Evolutionary conservation across 2,797 vertebrate genomes (phyloP).

Genomic region (Gymnopithys bicolor): DNA sequence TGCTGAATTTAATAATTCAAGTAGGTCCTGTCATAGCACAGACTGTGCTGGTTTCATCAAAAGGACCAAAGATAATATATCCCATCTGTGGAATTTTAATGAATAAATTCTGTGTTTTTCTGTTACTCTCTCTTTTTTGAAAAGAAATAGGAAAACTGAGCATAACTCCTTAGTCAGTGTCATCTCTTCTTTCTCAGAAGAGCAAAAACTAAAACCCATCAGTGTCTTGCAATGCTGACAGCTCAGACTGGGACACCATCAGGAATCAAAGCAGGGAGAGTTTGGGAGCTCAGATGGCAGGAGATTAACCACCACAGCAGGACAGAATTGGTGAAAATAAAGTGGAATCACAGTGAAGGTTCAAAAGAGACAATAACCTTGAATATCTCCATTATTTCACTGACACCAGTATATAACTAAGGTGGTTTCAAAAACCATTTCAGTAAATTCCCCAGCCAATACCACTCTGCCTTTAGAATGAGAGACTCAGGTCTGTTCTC

Average conservation of each 20-base stretch:
- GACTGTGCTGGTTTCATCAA: background rate
- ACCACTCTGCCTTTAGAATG: background rate
- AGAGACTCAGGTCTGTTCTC: background rate
- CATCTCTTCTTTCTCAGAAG: background rate
- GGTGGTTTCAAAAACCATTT: background rate
- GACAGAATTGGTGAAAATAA: background rate
- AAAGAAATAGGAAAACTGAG: background rate
- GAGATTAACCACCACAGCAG: background rate
- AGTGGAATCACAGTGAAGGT: background rate
- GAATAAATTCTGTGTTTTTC: constrained; percentile 20
- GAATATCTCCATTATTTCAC: background rate
- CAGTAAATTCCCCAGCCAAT: background rate
- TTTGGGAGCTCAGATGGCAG: background rate
- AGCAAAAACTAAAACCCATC: background rate
- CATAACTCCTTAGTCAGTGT: background rate
- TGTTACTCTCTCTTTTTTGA: background rate
- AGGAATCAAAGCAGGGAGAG: background rate
- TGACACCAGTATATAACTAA: background rate
- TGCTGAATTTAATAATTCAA: background rate
- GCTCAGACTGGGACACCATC: background rate
- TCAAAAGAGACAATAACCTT: background rate
- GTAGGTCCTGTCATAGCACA: background rate
- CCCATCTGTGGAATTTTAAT: constrained; percentile 52
- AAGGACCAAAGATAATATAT: constrained; percentile 21
- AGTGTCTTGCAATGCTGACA: background rate